phyloP scores from a whole-genome alignment of 2,888 invertebrate species.

The Nomada flava region DNA sequence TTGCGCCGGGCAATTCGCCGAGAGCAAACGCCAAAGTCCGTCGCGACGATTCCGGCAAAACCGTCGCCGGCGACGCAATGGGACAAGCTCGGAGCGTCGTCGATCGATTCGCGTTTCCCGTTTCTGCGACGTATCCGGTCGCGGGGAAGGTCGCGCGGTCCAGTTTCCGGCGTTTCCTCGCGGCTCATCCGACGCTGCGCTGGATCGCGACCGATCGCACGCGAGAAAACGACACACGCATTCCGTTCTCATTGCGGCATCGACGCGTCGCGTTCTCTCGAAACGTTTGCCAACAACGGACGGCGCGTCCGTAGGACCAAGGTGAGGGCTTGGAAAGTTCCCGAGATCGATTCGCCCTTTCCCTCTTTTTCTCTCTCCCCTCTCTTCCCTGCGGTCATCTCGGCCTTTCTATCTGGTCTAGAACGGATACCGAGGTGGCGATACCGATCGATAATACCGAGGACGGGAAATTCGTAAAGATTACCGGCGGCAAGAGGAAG shows the following conservation, averaged over 20 bases:
- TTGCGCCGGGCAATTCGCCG: neutral
- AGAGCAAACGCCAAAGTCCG: neutral
- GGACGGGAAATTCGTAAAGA: neutral
- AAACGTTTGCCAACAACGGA: neutral
- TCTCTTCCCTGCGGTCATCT: neutral
- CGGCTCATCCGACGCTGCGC: constrained; percentile 3
- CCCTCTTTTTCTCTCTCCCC: neutral
- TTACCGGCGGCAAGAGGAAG: neutral
- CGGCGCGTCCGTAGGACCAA: neutral
- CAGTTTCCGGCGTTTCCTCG: constrained; percentile 38
- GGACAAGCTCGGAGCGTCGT: neutral
- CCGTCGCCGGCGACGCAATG: neutral
- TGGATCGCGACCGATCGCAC: neutral
- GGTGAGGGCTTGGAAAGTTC: no score
- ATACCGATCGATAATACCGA: no score
- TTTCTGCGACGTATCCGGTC: constrained; percentile 32
- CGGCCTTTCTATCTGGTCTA: neutral
- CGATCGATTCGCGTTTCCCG: constrained; percentile 24
- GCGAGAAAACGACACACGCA: constrained; percentile 20
- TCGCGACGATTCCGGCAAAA: neutral
- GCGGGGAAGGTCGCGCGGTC: constrained; percentile 29
- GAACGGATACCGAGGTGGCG: neutral
- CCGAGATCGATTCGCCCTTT: neutral
- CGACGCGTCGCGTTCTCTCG: neutral
- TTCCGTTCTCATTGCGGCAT: constrained; percentile 40